Percentiles rank a stretch among this genome's conserved stretches.
These are phyloP conservation scores for Tychaedon coryphoeus DNA, from an alignment of 2,113 vertebrate species.

Conservation along the genomic window DNA sequence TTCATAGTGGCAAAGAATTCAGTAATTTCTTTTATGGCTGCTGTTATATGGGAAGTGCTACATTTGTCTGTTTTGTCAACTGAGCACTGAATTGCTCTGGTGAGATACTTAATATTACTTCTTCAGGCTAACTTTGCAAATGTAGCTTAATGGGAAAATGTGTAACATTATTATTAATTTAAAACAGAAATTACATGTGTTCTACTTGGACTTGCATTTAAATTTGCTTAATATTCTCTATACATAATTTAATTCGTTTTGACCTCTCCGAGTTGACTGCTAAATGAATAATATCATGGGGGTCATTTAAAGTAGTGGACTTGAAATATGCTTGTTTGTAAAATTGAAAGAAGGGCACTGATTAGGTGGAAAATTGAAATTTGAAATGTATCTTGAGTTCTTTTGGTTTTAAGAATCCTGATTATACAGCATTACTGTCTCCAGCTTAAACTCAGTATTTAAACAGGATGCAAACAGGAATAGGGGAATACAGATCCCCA, in stretches of 20 bases:
- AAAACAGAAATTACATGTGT: not conserved
- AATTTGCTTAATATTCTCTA: not conserved
- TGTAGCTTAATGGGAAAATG: not conserved
- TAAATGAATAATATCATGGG: not conserved
- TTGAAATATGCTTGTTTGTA: not conserved
- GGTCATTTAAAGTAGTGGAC: not conserved
- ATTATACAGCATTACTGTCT: not conserved
- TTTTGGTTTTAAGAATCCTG: not conserved
- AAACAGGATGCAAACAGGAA: not conserved
- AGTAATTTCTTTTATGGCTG: not conserved
- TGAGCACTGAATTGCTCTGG: not conserved
- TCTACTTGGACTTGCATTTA: not conserved
- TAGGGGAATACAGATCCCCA: not conserved
- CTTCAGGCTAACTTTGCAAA: conserved; percentile 1
- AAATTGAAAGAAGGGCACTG: not conserved
- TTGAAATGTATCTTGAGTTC: not conserved
- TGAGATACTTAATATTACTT: not conserved
- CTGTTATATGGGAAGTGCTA: not conserved
- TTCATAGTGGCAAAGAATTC: not conserved
- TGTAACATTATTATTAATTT: conserved; percentile 18
- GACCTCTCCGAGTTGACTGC: not conserved
- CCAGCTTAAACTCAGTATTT: not conserved
- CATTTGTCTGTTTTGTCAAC: not conserved
- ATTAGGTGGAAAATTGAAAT: not conserved
- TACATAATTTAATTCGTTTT: not conserved